These are phyloP conservation scores for Diprion similis DNA, from an alignment of 1,140 invertebrate species.

Conservation along the genomic window DNA sequence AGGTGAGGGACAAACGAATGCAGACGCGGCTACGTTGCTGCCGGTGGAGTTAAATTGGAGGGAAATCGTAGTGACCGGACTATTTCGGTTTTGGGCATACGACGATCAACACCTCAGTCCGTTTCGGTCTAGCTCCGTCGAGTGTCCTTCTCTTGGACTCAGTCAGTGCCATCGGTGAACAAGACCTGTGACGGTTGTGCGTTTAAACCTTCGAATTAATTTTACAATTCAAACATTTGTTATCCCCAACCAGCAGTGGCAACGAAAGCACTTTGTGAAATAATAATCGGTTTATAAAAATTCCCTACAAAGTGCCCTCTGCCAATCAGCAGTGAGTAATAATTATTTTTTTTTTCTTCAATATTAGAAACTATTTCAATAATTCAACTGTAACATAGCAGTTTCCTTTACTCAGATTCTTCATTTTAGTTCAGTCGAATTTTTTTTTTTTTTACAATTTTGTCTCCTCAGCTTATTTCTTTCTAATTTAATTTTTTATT, in stretches of 20 bases:
- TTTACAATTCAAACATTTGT: not conserved
- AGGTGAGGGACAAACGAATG: not conserved
- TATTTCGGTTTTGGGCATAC: constrained; percentile 41
- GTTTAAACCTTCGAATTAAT: not conserved
- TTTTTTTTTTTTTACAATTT: too few species aligned
- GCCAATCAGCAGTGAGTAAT: not conserved
- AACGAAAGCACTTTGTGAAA: not conserved
- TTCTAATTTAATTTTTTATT: too few species aligned
- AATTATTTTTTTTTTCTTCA: too few species aligned
- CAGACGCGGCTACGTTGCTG: constrained; percentile 21
- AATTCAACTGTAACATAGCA: too few species aligned
- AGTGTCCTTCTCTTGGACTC: not conserved
- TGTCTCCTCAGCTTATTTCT: too few species aligned
- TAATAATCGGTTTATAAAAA: not conserved
- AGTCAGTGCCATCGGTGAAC: constrained; percentile 3
- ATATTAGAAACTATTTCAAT: too few species aligned
- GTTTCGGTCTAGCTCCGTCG: too few species aligned
- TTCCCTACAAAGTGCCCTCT: not conserved
- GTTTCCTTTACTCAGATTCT: too few species aligned
- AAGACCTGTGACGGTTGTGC: constrained; percentile 18
- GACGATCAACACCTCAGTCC: constrained; percentile 29
- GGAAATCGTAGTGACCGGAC: constrained; percentile 35
- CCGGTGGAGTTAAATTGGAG: constrained; percentile 41
- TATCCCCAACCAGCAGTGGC: not conserved
- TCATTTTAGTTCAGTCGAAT: too few species aligned